Evolutionary conservation across 2,888 invertebrate genomes (phyloP).

Genomic region (Euplagia quadripunctaria): DNA sequence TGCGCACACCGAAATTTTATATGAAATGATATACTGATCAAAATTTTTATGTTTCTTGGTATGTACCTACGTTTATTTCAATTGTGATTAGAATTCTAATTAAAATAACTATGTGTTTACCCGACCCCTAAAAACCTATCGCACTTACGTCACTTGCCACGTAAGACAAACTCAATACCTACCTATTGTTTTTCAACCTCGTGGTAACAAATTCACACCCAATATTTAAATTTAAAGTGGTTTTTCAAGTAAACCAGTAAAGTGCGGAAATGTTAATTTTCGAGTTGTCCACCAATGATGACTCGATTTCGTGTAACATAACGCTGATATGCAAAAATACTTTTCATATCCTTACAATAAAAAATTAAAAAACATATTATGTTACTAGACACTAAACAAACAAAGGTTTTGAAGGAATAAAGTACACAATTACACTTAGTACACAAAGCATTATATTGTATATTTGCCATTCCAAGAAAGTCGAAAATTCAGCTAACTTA

Average conservation of each 20-base stretch:
- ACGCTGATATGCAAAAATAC: not conserved
- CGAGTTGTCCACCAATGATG: not conserved
- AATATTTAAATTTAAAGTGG: slow-evolving; percentile 11
- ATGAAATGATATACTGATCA: too few relatives aligned
- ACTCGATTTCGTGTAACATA: not conserved
- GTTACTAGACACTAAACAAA: not conserved
- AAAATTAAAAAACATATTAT: not conserved
- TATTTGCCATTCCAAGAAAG: not conserved
- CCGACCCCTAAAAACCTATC: not conserved
- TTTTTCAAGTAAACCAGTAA: slow-evolving; percentile 2
- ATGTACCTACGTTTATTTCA: not conserved
- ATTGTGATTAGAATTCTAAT: not conserved
- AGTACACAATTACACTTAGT: not conserved
- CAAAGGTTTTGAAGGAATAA: not conserved
- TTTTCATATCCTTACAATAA: not conserved
- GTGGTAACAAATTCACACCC: not conserved
- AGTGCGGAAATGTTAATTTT: slow-evolving; percentile 2
- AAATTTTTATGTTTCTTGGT: not conserved
- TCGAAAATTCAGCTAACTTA: not conserved
- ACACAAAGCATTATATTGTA: not conserved
- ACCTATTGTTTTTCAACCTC: not conserved
- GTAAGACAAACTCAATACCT: not conserved
- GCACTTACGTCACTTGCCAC: not conserved
- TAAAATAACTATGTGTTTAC: not conserved
- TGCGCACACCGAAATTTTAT: too few relatives aligned